Evolutionary conservation across 2,888 invertebrate species (phyloP), one percentile per base, ranked within the genome.

Genomic region (Drosophila antonietae): DNA sequence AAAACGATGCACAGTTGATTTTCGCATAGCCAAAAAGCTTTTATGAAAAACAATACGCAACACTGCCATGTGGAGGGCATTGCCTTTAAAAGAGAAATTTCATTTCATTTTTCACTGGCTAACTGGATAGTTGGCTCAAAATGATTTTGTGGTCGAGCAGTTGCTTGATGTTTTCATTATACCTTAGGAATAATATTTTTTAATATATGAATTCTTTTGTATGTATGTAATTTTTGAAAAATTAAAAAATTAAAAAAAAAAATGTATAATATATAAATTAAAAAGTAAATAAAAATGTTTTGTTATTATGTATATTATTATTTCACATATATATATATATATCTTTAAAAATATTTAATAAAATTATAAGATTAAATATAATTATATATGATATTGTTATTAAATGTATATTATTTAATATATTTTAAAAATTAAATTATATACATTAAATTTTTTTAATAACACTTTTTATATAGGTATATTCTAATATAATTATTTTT

Each of bases 31-130:
- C 33, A 55, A 39, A 23, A 44, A 51, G 20, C 46, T 60, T 46
- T 57, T n/a, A 28, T 39, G 10, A 28, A 72, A 51, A 47, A 43
- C 53, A 58, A 46, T 35, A 44, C 12, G 20, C 1, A 43, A 56
- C 31, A 15, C 39, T 20, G 31, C 51, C 55, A 18, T 15, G 18
- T 39, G 37, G 46, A 41, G 46, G 7, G 18, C 23, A 23, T 44
- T 59, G 41, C 12, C 9, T 14, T 20, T 43, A 35, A 41, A 51
- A 8, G 12, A 5, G 18, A 28, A 31, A 39, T 46, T 23, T 33
- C 20, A 10, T 41, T 35, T 12, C 20, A 49, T 61, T 58, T 53
- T 58, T 20, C 53, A 52, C 44, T 47, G 31, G 23, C 28, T 37
- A 10, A 33, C 49, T 49, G 14, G 49, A 2, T n/a, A 31, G 43